Percentiles rank a stretch among this genome's conserved stretches.
Conservation (phyloP, 2,113 vertebrate genomes). For the Ameiurus melas region DNA sequence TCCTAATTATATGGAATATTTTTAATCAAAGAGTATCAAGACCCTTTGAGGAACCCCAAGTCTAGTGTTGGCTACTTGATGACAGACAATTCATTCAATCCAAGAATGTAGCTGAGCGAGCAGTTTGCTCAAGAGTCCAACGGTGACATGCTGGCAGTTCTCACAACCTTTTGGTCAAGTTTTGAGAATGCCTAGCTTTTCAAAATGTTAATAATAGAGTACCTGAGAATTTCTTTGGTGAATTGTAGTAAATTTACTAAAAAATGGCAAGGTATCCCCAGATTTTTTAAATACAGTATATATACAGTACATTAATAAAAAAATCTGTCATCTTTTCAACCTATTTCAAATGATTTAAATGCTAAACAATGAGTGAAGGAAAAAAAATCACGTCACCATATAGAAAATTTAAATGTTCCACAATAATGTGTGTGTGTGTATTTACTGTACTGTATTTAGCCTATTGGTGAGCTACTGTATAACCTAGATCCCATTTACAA, state of each 20-base stretch:
- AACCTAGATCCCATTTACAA: conserved; percentile 43
- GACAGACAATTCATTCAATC: background rate
- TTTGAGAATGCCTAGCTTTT: background rate
- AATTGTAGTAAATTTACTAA: background rate
- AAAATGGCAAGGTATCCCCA: background rate
- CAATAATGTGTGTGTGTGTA: conserved; percentile 51
- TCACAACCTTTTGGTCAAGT: background rate
- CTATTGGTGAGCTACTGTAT: conserved; percentile 42
- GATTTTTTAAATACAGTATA: background rate
- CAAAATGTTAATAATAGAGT: background rate
- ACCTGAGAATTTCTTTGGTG: background rate
- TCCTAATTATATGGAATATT: background rate
- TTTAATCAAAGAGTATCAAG: background rate
- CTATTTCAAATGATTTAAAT: background rate
- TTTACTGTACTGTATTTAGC: background rate
- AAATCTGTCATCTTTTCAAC: background rate
- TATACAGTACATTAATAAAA: background rate
- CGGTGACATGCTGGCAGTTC: background rate
- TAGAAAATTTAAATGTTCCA: background rate
- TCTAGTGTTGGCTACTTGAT: background rate
- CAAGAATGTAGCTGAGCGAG: background rate
- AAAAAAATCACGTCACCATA: background rate
- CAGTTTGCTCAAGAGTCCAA: background rate
- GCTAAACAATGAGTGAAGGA: background rate
- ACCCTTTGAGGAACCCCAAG: conserved; percentile 33